Evolutionary conservation across 2,888 invertebrate genomes (phyloP).

Genomic region (Ectobius pallidus): DNA sequence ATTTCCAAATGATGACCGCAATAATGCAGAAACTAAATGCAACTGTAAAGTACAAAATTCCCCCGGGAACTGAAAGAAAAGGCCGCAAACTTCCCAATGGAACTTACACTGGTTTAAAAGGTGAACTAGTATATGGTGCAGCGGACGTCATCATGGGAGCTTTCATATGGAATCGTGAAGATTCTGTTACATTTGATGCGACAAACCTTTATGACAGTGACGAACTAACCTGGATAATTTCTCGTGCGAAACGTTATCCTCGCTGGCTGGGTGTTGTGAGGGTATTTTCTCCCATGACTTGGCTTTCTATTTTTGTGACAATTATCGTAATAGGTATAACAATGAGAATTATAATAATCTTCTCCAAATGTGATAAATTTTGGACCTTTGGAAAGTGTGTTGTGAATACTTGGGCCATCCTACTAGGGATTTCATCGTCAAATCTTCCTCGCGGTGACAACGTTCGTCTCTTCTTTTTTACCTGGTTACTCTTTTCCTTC

Average conservation of each 20-base stretch:
- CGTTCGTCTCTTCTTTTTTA: slow-evolving; percentile 10
- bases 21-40: too few relatives aligned
- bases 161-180: background rate
- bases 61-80: background rate
- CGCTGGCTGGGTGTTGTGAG: background rate
- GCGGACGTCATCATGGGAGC: background rate
- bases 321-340: background rate
- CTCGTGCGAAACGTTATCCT: background rate
- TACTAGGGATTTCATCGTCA: background rate
- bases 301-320: too few relatives aligned
- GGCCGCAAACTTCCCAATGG: background rate
- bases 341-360: background rate
- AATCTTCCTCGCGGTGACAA: background rate
- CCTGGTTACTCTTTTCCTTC: background rate
- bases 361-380: too few relatives aligned
- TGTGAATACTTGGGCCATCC: background rate
- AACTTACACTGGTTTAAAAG: slow-evolving; percentile 13
- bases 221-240: background rate
- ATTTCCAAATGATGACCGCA: too few relatives aligned
- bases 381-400: background rate
- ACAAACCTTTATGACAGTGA: background rate
- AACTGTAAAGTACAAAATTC: background rate
- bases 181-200: background rate
- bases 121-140: background rate
- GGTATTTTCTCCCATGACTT: background rate